Percentiles rank a stretch among this genome's conserved stretches.
Conservation (phyloP, 2,113 vertebrate species). For the rabbit (Oryctolagus cuniculus) region DNA sequence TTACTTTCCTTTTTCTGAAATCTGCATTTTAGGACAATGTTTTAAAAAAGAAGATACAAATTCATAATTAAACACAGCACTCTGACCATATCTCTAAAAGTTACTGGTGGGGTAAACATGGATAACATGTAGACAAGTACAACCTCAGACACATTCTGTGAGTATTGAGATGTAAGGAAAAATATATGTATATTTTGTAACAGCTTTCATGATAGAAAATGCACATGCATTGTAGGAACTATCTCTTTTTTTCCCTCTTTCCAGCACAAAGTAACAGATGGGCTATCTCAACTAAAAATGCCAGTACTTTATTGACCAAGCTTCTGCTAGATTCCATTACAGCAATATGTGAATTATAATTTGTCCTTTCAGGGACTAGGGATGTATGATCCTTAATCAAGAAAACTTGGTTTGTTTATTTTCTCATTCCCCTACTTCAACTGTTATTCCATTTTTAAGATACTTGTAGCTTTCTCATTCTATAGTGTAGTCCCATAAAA, state of each 20-base stretch:
- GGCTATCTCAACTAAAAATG: conserved; percentile 63
- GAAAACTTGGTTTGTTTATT: conserved; percentile 27
- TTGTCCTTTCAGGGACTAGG: conserved; percentile 49
- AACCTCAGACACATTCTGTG: neutral
- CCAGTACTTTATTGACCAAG: conserved; percentile 75
- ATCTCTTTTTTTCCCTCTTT: neutral
- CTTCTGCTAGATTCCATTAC: conserved; percentile 60
- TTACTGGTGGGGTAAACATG: neutral
- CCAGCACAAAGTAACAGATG: conserved; percentile 69
- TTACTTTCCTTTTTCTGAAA: conserved; percentile 37
- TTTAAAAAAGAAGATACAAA: neutral
- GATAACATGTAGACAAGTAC: neutral
- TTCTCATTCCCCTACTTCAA: conserved; percentile 40
- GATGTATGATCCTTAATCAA: conserved; percentile 65
- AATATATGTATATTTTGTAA: conserved; percentile 18
- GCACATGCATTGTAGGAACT: neutral
- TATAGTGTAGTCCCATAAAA: conserved; percentile 27
- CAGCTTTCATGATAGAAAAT: conserved; percentile 47
- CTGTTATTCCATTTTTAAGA: conserved; percentile 71
- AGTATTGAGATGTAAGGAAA: neutral
- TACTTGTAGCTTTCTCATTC: conserved; percentile 57
- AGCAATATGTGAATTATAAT: conserved; percentile 68
- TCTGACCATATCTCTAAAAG: neutral
- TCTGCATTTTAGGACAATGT: neutral
- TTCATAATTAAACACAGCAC: neutral